phyloP scores from a whole-genome alignment of 2,113 vertebrate genomes.

The Prionailurus viverrinus region DNA sequence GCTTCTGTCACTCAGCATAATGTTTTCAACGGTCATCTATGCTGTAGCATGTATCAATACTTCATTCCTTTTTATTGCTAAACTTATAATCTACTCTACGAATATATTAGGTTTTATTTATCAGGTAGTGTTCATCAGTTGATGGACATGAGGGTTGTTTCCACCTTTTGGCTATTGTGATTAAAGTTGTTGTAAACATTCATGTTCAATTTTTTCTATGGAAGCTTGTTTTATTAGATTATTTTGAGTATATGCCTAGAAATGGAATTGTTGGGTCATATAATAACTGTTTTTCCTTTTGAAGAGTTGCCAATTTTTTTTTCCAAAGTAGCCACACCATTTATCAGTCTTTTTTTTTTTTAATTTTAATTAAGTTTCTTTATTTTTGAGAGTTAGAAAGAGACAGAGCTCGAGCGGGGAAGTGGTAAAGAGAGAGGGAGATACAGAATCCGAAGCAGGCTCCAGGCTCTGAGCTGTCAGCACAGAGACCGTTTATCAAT shows the following conservation, averaged over 20 bases:
- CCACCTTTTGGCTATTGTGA: neutral
- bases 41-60: neutral
- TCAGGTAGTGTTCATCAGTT: neutral
- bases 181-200: neutral
- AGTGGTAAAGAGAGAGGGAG: too few species aligned
- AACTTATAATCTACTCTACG: neutral
- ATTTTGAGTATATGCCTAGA: neutral
- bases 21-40: neutral
- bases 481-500: neutral
- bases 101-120: neutral
- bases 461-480: too few species aligned
- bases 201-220: neutral
- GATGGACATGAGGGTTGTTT: neutral
- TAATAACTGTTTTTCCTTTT: neutral
- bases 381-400: too few species aligned
- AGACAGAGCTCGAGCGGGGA: too few species aligned
- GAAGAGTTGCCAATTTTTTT: neutral
- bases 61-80: neutral
- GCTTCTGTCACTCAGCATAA: neutral
- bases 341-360: neutral
- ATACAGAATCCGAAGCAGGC: too few species aligned
- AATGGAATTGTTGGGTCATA: neutral
- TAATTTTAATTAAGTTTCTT: too few species aligned
- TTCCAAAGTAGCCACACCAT: neutral
- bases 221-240: neutral